These are phyloP conservation scores for Heteromyza rotundicornis DNA, from an alignment of 2,888 invertebrate genomes.

Conservation along the genomic window DNA sequence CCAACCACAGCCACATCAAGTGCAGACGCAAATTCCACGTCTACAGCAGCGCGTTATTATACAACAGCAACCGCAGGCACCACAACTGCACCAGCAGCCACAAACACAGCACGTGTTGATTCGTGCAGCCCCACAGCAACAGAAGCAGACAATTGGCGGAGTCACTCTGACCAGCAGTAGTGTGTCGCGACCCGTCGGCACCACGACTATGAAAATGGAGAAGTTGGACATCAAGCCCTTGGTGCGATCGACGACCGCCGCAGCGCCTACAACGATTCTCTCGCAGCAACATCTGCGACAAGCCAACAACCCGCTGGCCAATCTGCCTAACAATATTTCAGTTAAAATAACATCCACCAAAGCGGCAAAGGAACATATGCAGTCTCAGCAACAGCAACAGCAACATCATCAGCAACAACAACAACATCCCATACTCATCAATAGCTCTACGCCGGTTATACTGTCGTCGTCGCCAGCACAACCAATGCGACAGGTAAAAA, in stretches of 20 bases:
- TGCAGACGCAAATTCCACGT: conserved; percentile 16
- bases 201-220: conserved; percentile 55
- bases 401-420: conserved; percentile 38
- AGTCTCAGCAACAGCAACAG: conserved; percentile 28
- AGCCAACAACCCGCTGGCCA: conserved; percentile 51
- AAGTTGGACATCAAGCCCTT: conserved; percentile 57
- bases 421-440: conserved; percentile 55
- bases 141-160: conserved; percentile 37
- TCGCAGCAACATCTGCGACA: conserved; percentile 48
- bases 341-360: conserved; percentile 59
- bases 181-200: conserved; percentile 42
- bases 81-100: conserved; percentile 34
- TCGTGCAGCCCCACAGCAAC: conserved; percentile 38
- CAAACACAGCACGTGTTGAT: conserved; percentile 42
- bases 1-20: conserved; percentile 12
- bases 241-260: conserved; percentile 33
- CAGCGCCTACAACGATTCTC: conserved; percentile 38
- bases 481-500: conserved; percentile 42
- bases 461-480: conserved; percentile 50
- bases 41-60: conserved; percentile 40
- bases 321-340: conserved; percentile 59
- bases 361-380: conserved; percentile 41
- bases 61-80: conserved; percentile 40
- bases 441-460: conserved; percentile 58
- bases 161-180: conserved; percentile 24